Percentiles rank a stretch among this genome's conserved stretches.
Evolutionary conservation across 2,888 invertebrate genomes (phyloP).

Genomic region (Danaus chrysippus): DNA sequence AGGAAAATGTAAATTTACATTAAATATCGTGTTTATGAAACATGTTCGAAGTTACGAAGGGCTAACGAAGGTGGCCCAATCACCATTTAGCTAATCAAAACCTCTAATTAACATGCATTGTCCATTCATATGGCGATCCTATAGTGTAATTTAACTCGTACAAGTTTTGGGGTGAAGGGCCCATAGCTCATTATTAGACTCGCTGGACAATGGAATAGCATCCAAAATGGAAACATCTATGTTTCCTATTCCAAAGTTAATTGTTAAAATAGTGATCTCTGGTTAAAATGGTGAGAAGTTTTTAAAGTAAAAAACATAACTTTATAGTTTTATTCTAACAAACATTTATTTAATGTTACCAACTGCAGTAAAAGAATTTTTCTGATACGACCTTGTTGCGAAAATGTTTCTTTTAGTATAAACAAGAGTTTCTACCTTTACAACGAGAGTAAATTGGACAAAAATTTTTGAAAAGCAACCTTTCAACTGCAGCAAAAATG

Average conservation of each 20-base stretch:
- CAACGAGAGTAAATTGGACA: not conserved
- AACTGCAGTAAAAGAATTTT: no score
- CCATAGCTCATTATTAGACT: constrained; percentile 51
- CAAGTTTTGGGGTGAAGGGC: constrained; percentile 40
- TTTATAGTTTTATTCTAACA: no score
- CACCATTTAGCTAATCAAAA: constrained; percentile 46
- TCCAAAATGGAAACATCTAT: not conserved
- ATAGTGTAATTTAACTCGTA: constrained; percentile 45
- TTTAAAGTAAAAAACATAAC: no score
- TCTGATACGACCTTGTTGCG: not conserved
- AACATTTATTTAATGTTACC: no score
- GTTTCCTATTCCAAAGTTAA: not conserved
- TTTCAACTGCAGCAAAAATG: constrained; percentile 1
- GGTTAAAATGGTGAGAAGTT: no score
- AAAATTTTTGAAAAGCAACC: constrained; percentile 1
- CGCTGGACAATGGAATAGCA: not conserved
- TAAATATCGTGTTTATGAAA: no score
- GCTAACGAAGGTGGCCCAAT: constrained; percentile 12
- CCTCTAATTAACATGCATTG: constrained; percentile 55
- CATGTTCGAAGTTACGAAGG: not conserved
- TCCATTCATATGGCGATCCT: constrained; percentile 46
- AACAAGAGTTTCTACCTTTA: not conserved
- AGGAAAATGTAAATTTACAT: no score
- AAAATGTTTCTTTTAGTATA: constrained; percentile 3
- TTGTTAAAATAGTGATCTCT: no score